phyloP scores from a whole-genome alignment of 1,140 invertebrate genomes.

The Anadara kagoshimensis region DNA sequence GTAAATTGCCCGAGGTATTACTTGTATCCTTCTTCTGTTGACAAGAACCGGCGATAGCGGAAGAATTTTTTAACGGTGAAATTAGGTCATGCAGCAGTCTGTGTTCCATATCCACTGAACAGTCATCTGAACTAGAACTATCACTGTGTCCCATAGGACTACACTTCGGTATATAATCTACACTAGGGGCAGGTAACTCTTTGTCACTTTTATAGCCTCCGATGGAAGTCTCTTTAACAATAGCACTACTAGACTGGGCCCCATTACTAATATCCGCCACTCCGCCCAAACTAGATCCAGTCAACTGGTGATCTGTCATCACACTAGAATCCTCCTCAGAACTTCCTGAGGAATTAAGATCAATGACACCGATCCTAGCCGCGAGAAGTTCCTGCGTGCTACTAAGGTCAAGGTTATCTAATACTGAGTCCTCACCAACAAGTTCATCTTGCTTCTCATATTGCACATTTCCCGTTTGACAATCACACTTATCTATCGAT shows the following conservation, averaged over 20 bases:
- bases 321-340: slow-evolving; percentile 15
- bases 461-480: neutral
- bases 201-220: neutral
- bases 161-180: slow-evolving; percentile 20
- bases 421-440: slow-evolving; percentile 14
- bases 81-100: too few relatives aligned
- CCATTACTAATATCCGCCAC: slow-evolving; percentile 39
- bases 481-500: too few relatives aligned
- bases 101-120: neutral
- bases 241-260: slow-evolving; percentile 36
- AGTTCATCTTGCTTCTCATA: neutral
- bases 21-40: too few relatives aligned
- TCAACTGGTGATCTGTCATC: slow-evolving; percentile 12
- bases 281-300: slow-evolving; percentile 13
- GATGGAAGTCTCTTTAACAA: slow-evolving; percentile 11
- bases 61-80: too few relatives aligned
- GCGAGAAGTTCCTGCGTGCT: slow-evolving; percentile 33
- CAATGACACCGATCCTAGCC: slow-evolving; percentile 14
- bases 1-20: too few relatives aligned
- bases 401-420: slow-evolving; percentile 15
- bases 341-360: slow-evolving; percentile 14
- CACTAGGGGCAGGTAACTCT: slow-evolving; percentile 11
- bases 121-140: slow-evolving; percentile 12
- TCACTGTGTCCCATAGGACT: neutral
- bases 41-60: too few relatives aligned